Evolutionary conservation across 2,888 invertebrate genomes (phyloP).

Genomic region (Agonopterix subpropinquella): DNA sequence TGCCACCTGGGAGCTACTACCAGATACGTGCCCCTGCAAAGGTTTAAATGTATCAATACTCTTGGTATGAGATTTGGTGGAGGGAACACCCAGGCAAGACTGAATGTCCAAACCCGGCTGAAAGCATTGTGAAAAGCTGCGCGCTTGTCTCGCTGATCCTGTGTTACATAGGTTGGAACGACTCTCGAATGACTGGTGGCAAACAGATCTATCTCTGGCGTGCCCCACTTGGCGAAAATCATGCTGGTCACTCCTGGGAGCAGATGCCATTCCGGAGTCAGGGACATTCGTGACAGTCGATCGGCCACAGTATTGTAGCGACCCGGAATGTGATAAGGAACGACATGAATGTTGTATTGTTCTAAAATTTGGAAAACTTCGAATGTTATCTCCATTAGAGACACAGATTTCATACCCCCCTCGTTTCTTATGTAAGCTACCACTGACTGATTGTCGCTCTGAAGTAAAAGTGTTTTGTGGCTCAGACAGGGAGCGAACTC

Average conservation of each 20-base stretch:
- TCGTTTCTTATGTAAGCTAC: constrained; percentile 11
- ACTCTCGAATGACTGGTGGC: constrained; percentile 7
- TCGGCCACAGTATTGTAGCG: constrained; percentile 26
- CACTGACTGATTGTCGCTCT: constrained; percentile 8
- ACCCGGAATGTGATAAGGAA: constrained; percentile 16
- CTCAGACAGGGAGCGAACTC: background rate
- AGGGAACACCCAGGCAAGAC: constrained; percentile 13
- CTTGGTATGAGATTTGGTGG: constrained; percentile 10
- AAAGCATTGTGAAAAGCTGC: constrained; percentile 5
- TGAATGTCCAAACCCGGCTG: constrained; percentile 6
- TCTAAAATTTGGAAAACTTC: background rate
- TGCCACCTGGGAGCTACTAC: constrained; percentile 11
- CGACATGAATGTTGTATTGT: background rate
- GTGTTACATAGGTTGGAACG: background rate
- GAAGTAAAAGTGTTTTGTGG: background rate
- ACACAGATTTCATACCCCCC: background rate
- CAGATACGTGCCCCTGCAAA: constrained; percentile 5
- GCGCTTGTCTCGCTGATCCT: constrained; percentile 1
- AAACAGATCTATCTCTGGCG: constrained; percentile 13
- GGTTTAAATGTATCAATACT: constrained; percentile 11
- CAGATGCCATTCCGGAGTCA: constrained; percentile 15
- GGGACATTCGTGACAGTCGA: constrained; percentile 14
- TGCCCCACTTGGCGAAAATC: constrained; percentile 13
- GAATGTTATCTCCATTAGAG: background rate
- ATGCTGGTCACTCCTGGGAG: constrained; percentile 1